Evolutionary conservation across 2,888 invertebrate genomes (phyloP), one percentile per base, ranked within the genome.

Genomic region (Tubiluchus corallicola): DNA sequence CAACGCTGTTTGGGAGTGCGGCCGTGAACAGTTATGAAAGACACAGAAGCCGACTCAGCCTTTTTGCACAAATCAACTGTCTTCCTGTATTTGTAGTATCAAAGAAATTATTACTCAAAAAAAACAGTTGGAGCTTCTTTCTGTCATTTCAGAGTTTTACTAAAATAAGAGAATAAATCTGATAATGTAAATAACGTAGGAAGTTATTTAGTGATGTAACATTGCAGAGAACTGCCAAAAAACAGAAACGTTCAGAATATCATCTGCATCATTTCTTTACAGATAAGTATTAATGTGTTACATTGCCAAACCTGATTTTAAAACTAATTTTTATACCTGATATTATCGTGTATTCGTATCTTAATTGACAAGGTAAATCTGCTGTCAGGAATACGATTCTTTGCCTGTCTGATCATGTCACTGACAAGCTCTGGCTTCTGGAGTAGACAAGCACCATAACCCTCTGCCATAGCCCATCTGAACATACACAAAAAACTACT

Each of bases 301-400:
- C 5, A 9, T 9, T 13, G n/a, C n/a, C 18, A 21, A 18, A 21
- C 20, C 16, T 41, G 17, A 29, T 20, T 41, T 37, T 4, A 20
- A 41, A 4, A 16, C n/a, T 15, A 17, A 4, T 5, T 38, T n/a
- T 44, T 50, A 48, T 61, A 71, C 73, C 63, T 68, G 3, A 75
- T 57, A 53, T 84, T 77, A 51, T 75, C 71, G 21, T 79, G 67
- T 45, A 96, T 68, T 49, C 96, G 75, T 58, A 92, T 81, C 69
- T 98, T 98, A 0, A 87, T 76, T 15, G 94, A 96, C 2, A 92
- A 74, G 51, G 82, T 80, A 56, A 85, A 92, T 37, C 76, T 71
- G 1, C 57, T 49, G 50, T 71, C 68, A 4, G 77, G 68, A 41
- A 90, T 69, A 49, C 73, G 70, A 54, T 78, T 78, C 55, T 77